Evolutionary conservation across 2,797 vertebrate genomes (phyloP).

Genomic region (Peromyscus attwateri): DNA sequence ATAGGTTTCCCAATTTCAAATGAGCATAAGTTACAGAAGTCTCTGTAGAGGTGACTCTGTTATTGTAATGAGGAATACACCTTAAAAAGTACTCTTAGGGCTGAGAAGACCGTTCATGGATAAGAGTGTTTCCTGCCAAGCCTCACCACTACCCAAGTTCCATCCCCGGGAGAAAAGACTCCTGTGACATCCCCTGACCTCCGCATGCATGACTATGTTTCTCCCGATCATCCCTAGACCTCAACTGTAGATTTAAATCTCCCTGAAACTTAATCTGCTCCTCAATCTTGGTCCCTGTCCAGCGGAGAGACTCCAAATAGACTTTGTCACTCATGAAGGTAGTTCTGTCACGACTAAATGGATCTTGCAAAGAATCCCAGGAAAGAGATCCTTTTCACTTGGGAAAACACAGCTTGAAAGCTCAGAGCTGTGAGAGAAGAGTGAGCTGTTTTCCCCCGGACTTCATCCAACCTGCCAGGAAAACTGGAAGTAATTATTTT

Average conservation of each 20-base stretch:
- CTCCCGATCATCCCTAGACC: not conserved
- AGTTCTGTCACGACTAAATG: slow-evolving; percentile 74
- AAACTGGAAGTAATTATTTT: slow-evolving; percentile 85
- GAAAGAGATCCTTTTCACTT: slow-evolving; percentile 68
- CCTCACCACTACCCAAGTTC: not conserved
- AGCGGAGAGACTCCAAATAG: slow-evolving; percentile 41
- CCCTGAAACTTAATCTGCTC: not conserved
- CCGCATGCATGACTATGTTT: not conserved
- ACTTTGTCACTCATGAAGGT: slow-evolving; percentile 58
- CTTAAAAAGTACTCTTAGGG: not conserved
- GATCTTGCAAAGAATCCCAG: slow-evolving; percentile 75
- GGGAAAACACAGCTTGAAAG: slow-evolving; percentile 75
- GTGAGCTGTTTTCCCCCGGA: slow-evolving; percentile 75
- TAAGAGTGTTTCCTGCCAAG: not conserved
- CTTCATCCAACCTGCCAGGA: slow-evolving; percentile 78
- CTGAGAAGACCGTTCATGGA: not conserved
- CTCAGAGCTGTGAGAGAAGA: slow-evolving; percentile 81
- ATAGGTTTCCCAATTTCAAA: not conserved
- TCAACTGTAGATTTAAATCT: slow-evolving; percentile 30
- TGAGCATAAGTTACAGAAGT: not conserved
- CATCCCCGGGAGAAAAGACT: not conserved
- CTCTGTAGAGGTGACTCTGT: not conserved
- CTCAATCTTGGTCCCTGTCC: not conserved
- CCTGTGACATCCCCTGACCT: not conserved
- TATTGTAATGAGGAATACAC: not conserved